These are phyloP conservation scores for Plebejus melissa DNA, from an alignment of 2,888 invertebrate genomes.

Conservation along the genomic window DNA sequence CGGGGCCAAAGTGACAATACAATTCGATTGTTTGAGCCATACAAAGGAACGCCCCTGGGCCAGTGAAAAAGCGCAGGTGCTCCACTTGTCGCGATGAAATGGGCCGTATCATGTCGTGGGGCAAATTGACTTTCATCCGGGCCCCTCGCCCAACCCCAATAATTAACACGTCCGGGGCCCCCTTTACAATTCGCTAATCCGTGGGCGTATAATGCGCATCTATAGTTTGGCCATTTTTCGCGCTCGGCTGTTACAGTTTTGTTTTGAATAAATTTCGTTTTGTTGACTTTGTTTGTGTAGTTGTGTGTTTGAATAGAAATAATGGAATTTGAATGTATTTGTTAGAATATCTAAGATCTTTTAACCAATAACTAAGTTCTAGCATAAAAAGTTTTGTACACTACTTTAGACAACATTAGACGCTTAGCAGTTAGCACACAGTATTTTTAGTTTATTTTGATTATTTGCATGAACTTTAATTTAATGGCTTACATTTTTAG, in stretches of 20 bases:
- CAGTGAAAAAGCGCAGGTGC: conserved; percentile 72
- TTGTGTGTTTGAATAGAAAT: not conserved
- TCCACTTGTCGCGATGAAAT: conserved; percentile 80
- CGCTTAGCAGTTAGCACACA: too few species aligned
- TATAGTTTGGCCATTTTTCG: conserved; percentile 49
- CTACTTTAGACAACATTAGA: too few species aligned
- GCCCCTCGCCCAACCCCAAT: conserved; percentile 73
- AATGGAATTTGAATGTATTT: not conserved
- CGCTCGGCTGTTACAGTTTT: conserved; percentile 43
- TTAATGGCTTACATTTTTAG: too few species aligned
- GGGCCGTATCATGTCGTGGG: conserved; percentile 83
- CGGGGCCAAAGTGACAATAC: conserved; percentile 38
- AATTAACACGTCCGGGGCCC: conserved; percentile 77
- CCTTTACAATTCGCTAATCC: conserved; percentile 77
- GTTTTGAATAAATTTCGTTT: conserved; percentile 42
- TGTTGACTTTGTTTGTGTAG: conserved; percentile 15
- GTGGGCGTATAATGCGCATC: conserved; percentile 67
- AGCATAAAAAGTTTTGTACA: too few species aligned
- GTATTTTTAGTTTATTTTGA: too few species aligned
- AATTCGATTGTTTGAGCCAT: conserved; percentile 44
- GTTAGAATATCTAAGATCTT: not conserved
- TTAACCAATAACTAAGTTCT: too few species aligned
- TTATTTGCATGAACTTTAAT: too few species aligned
- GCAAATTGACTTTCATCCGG: conserved; percentile 82
- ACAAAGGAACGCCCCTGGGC: conserved; percentile 58